Conservation (phyloP, 2,888 invertebrate species). For the Cetonia aurata region DNA sequence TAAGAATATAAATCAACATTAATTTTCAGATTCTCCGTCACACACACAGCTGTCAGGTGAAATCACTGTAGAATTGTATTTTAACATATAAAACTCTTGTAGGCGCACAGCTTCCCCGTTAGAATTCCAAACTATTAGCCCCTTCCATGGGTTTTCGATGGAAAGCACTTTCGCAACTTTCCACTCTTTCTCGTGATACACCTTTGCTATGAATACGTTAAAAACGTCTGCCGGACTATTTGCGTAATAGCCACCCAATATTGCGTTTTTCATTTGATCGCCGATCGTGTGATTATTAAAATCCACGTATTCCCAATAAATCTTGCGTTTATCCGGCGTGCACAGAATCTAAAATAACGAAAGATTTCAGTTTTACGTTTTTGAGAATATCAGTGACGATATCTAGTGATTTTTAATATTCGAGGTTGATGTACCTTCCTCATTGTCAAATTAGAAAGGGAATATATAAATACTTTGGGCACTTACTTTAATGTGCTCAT, state of each 20-base stretch:
- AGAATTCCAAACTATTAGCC: constrained; percentile 9
- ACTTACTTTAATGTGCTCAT: constrained; percentile 12
- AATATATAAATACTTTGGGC: too few relatives aligned
- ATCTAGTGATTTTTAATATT: not conserved
- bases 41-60: not conserved
- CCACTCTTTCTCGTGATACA: constrained; percentile 5
- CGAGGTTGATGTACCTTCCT: too few relatives aligned
- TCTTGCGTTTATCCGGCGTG: not conserved
- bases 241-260: constrained; percentile 1
- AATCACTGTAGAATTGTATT: constrained; percentile 1
- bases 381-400: too few relatives aligned
- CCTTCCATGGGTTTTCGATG: not conserved
- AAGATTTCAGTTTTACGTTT: too few relatives aligned
- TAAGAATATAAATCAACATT: too few relatives aligned
- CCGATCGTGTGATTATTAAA: not conserved
- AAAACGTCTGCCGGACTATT: not conserved
- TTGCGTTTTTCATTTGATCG: constrained; percentile 11
- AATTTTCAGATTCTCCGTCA: too few relatives aligned
- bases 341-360: constrained; percentile 14
- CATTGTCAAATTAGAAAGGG: too few relatives aligned
- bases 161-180: constrained; percentile 14
- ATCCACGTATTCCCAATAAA: constrained; percentile 18
- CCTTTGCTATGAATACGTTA: not conserved
- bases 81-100: constrained; percentile 4
- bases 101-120: not conserved